Percentiles rank a stretch among this genome's conserved stretches.
Conservation (phyloP, 2,113 vertebrate species). For the Larimichthys polyactis region DNA sequence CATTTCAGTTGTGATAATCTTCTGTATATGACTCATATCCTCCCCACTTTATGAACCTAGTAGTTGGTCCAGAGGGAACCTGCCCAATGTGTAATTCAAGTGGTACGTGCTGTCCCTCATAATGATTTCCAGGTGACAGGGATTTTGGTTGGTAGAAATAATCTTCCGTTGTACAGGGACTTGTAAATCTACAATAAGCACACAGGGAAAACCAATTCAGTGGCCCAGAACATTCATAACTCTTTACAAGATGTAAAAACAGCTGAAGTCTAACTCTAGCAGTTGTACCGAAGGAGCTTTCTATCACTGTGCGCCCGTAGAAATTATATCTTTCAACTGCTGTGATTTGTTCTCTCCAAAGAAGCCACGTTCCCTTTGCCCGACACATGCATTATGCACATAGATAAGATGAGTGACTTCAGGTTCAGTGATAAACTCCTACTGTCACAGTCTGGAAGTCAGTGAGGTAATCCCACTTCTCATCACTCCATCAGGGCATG, state of each 20-base stretch:
- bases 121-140: conserved; percentile 1
- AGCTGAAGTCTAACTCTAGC: conserved; percentile 34
- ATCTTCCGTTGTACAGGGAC: conserved; percentile 3
- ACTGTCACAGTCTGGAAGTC: conserved; percentile 41
- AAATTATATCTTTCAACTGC: conserved; percentile 50
- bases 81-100: conserved; percentile 19
- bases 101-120: conserved; percentile 12
- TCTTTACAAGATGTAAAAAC: conserved; percentile 21
- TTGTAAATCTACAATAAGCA: conserved; percentile 18
- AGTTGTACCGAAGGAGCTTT: conserved; percentile 35
- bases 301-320: conserved; percentile 28
- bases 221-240: conserved; percentile 17
- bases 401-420: conserved; percentile 40
- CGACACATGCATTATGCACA: conserved; percentile 58
- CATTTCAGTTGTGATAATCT: conserved; percentile 10
- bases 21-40: conserved; percentile 5
- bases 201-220: conserved; percentile 3
- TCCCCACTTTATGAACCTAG: background rate
- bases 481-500: conserved; percentile 15
- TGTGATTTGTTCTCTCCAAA: conserved; percentile 50
- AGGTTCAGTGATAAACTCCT: conserved; percentile 49
- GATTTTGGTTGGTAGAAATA: conserved; percentile 6
- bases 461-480: conserved; percentile 34
- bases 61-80: background rate
- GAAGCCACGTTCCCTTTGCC: conserved; percentile 29